phyloP scores from a whole-genome alignment of 1,140 invertebrate genomes.

The Calycopis cecrops region DNA sequence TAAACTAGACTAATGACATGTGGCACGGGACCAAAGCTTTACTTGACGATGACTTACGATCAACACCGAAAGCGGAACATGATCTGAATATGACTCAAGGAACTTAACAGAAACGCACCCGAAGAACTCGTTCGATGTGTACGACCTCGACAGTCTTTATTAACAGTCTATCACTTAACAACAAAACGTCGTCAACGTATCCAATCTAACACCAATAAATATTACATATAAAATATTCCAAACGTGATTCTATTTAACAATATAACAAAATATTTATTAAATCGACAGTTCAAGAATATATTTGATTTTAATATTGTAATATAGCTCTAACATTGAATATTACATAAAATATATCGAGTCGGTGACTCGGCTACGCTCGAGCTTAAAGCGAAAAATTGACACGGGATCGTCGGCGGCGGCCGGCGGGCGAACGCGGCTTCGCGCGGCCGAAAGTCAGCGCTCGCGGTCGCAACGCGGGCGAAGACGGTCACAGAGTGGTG shows the following conservation, averaged over 20 bases:
- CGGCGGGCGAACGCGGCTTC: conserved; percentile 29
- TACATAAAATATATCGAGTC: conserved; percentile 66
- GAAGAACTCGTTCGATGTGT: conserved; percentile 58
- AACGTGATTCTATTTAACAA: conserved; percentile 66
- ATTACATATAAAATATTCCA: conserved; percentile 57
- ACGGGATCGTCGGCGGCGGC: conserved; percentile 46
- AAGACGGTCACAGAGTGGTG: conserved; percentile 53
- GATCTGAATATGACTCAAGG: conserved; percentile 45
- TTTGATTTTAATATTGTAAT: conserved; percentile 62
- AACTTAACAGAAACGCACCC: conserved; percentile 48
- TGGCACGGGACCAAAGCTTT: conserved; percentile 58
- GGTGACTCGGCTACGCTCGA: conserved; percentile 55
- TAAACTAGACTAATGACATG: conserved; percentile 55
- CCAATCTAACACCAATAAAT: conserved; percentile 58
- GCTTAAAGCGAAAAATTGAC: conserved; percentile 67
- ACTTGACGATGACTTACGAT: conserved; percentile 55
- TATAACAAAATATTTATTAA: conserved; percentile 40
- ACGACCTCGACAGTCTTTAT: conserved; percentile 68
- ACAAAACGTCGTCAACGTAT: conserved; percentile 42
- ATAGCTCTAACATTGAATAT: conserved; percentile 69
- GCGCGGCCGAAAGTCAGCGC: background rate
- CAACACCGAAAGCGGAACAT: conserved; percentile 69
- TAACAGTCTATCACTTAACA: conserved; percentile 54
- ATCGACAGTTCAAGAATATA: conserved; percentile 62
- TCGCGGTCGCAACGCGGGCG: background rate